These are phyloP conservation scores for Empidonax alnorum DNA, from an alignment of 2,113 vertebrate genomes.

Conservation along the genomic window DNA sequence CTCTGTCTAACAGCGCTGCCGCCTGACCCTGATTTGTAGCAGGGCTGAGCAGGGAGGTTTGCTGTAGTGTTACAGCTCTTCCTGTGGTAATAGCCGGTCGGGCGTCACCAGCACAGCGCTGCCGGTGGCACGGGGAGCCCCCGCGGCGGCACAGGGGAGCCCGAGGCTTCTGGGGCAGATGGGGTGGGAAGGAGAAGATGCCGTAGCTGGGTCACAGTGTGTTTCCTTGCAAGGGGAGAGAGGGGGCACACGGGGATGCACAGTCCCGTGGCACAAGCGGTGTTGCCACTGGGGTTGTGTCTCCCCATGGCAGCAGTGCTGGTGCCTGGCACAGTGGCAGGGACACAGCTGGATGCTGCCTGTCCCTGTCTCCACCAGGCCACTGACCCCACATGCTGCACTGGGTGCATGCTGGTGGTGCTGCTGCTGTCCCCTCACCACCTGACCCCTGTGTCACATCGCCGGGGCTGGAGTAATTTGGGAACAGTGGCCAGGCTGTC, in stretches of 20 bases:
- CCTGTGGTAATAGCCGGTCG: constrained; percentile 28
- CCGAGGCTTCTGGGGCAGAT: background rate
- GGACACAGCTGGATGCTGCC: background rate
- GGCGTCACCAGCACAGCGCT: background rate
- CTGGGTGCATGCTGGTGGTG: background rate
- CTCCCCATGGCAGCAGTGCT: background rate
- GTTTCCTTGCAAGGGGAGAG: background rate
- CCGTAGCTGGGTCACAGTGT: rapidly evolving
- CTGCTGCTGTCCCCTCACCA: background rate
- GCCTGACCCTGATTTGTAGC: constrained; percentile 65
- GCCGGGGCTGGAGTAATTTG: rapidly evolving
- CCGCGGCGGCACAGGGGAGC: rapidly evolving
- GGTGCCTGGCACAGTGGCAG: rapidly evolving
- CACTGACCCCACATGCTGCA: rapidly evolving
- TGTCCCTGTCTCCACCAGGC: background rate
- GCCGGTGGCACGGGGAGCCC: background rate
- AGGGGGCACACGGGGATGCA: background rate
- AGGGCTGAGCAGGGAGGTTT: constrained; percentile 59
- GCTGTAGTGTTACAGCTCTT: constrained; percentile 45
- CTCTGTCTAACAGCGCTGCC: constrained; percentile 51
- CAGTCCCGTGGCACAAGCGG: rapidly evolving
- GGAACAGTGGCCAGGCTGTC: background rate
- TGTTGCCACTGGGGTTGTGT: background rate
- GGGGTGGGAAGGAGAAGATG: background rate
- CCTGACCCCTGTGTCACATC: background rate